Base-by-base conservation (phyloP, 2,888 invertebrate species). In the Eristalinus aeneus region DNA sequence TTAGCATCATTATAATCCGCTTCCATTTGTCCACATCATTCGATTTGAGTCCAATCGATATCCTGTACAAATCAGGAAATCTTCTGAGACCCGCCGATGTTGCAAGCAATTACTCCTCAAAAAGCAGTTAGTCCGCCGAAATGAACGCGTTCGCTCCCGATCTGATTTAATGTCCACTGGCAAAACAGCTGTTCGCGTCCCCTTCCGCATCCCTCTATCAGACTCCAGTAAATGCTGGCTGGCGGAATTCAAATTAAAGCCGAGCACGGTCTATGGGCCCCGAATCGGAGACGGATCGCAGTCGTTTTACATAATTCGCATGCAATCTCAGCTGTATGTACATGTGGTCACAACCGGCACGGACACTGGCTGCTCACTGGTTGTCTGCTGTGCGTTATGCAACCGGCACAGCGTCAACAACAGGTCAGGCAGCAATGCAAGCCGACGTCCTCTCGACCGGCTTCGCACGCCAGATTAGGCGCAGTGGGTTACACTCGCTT, bases 401-500 rank as follows among this genome's bases (percentile, higher is more conserved):
- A 80, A 80, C 67, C 31, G 32, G 11, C 32, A 54, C 63, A 10
- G 58, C 68, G 75, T 54, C 46, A 34, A 46, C 80, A 73, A 76
- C 72, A 31, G 68, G 85, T 81, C 73, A 81, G 72, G 80, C 27
- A 27, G 64, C 60, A 32, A 36, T 11, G 31, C 16, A 67, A 10
- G n/a, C 20, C 36, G 12, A 39, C 20, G 1, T 56, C 54, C 53
- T 60, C 39, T 11, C 16, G 67, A 72, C 85, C 56, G 53, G 74
- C 72, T 85, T 12, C 31, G 12, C 20, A 16, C 10, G 56, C 68
- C 31, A 46, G 73, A 81, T 85, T 73, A 77, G 68, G 81, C 68
- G 64, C 81, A 85, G 81, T 85, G 64, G 81, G 85, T 81, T 85
- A 85, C 27, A 27, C 80, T 81, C 53, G 72, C 39, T 68, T 68